These are phyloP conservation scores for Cataglyphis livida DNA, from an alignment of 2,888 invertebrate species.

Conservation along the genomic window DNA sequence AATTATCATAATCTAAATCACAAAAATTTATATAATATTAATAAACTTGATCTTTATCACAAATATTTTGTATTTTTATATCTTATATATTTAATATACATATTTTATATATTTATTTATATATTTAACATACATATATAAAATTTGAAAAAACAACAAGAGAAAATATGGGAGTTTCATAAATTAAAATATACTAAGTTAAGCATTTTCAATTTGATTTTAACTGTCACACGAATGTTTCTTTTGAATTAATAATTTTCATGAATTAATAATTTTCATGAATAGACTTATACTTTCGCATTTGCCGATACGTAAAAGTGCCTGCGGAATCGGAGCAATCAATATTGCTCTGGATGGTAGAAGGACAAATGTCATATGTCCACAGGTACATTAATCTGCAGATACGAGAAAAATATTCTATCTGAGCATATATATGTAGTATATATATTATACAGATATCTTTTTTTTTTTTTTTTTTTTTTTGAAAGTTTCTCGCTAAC, in stretches of 20 bases:
- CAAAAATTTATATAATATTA: background rate
- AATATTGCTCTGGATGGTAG: constrained; percentile 12
- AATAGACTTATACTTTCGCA: background rate
- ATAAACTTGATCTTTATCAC: background rate
- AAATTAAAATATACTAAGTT: background rate
- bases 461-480: background rate
- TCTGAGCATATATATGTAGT: background rate
- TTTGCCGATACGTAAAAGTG: background rate
- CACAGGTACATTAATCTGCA: background rate
- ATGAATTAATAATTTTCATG: background rate
- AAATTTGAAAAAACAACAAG: background rate
- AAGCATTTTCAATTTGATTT: background rate
- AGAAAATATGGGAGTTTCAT: background rate
- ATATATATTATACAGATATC: background rate
- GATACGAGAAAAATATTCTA: background rate
- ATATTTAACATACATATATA: background rate
- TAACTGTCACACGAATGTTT: background rate
- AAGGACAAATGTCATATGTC: constrained; percentile 22
- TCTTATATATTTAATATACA: background rate
- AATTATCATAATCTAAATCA: background rate
- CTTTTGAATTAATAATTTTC: background rate
- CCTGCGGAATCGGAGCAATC: constrained; percentile 26
- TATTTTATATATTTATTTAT: background rate
- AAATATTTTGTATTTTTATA: background rate
- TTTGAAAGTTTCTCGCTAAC: too few relatives aligned